These are phyloP conservation scores for Strigamia maritima DNA, from an alignment of 2,888 invertebrate genomes.

Conservation along the genomic window DNA sequence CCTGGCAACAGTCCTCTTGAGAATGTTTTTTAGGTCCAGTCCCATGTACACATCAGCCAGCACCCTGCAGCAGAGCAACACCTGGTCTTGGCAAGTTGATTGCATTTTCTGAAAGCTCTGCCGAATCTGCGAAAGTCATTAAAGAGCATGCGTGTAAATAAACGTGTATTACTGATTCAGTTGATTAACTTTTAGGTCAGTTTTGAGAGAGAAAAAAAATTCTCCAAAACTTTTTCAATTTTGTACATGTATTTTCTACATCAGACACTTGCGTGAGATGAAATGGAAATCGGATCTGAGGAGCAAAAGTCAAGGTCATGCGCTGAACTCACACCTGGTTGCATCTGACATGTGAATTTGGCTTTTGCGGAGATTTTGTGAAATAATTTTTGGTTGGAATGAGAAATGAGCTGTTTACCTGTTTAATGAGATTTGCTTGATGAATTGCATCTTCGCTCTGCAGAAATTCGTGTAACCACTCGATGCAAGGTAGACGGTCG, in stretches of 20 bases:
- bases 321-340: not conserved
- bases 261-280: not conserved
- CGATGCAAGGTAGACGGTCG: constrained; percentile 17
- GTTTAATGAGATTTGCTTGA: constrained; percentile 38
- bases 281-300: not conserved
- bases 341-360: not conserved
- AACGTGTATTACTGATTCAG: not conserved
- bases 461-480: constrained; percentile 36
- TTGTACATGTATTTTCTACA: not conserved
- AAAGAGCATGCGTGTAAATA: constrained; percentile 7
- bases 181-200: not conserved
- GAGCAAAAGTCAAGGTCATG: not conserved
- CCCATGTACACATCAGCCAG: constrained; percentile 38
- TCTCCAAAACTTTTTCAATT: not conserved
- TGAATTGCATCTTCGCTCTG: constrained; percentile 25
- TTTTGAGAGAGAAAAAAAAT: not conserved
- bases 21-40: constrained; percentile 36
- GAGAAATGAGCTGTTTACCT: constrained; percentile 23
- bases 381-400: not conserved
- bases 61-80: constrained; percentile 38
- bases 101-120: constrained; percentile 39
- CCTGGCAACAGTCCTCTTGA: constrained; percentile 40
- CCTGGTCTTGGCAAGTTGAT: constrained; percentile 20
- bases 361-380: not conserved
- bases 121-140: constrained; percentile 38